phyloP scores from a whole-genome alignment of 2,888 invertebrate species.

The Coleophora flavipennella region DNA sequence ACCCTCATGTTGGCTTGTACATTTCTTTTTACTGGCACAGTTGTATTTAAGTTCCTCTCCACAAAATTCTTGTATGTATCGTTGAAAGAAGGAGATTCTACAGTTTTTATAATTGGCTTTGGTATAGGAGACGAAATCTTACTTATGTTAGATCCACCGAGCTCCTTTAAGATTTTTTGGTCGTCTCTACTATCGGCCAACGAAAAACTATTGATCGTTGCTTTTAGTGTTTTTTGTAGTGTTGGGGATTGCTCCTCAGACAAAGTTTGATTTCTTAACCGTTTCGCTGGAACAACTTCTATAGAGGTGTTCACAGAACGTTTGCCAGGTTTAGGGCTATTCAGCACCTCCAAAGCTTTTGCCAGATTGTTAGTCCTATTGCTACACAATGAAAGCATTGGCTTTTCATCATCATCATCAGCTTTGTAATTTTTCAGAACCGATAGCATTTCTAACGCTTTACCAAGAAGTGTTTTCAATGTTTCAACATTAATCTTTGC shows the following conservation, averaged over 20 bases:
- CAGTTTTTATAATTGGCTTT: neutral
- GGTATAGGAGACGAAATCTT: neutral
- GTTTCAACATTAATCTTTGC: conserved; percentile 25
- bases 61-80: conserved; percentile 49
- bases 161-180: conserved; percentile 10
- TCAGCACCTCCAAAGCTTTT: conserved; percentile 18
- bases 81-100: conserved; percentile 33
- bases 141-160: conserved; percentile 7
- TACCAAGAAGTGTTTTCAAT: conserved; percentile 28
- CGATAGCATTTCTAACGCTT: conserved; percentile 40
- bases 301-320: neutral
- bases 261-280: conserved; percentile 8
- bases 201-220: conserved; percentile 15
- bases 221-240: neutral
- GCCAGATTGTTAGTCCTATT: neutral
- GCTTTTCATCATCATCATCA: conserved; percentile 12
- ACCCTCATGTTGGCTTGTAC: conserved; percentile 46
- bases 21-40: no score
- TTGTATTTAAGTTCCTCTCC: conserved; percentile 22
- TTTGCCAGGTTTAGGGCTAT: conserved; percentile 1
- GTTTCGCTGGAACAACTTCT: conserved; percentile 4
- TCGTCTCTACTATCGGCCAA: conserved; percentile 14
- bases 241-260: neutral
- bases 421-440: conserved; percentile 26
- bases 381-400: neutral